Percentiles rank a stretch among this genome's conserved stretches.
Conservation (phyloP, 2,888 invertebrate species). For the Pandemis corylana region DNA sequence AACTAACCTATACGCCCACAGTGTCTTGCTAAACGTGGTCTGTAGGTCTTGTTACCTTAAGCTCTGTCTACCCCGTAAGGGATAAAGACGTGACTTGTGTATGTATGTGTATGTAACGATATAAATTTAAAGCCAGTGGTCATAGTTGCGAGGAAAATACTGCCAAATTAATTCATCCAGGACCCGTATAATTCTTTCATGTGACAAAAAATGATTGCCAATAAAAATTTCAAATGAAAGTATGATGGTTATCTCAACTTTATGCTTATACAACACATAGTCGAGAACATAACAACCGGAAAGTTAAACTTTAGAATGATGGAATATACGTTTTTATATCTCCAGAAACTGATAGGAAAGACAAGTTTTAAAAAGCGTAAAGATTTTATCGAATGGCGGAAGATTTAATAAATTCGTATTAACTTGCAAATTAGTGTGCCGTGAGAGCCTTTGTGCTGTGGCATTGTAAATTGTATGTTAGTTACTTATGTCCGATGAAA, state of each 20-base stretch:
- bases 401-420: constrained; percentile 39
- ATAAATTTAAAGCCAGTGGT: no score
- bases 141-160: no score
- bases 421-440: constrained; percentile 35
- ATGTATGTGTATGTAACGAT: no score
- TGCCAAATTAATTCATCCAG: no score
- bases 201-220: background rate
- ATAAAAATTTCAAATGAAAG: background rate
- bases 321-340: background rate
- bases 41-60: no score
- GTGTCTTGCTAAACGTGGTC: no score
- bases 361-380: constrained; percentile 37
- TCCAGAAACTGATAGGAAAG: constrained; percentile 21
- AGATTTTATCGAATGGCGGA: constrained; percentile 33
- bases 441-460: constrained; percentile 18
- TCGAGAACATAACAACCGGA: background rate
- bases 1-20: no score
- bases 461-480: background rate
- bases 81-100: no score
- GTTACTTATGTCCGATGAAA: background rate
- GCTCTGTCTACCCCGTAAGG: no score
- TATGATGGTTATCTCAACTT: background rate
- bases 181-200: background rate
- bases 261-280: background rate
- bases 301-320: background rate